phyloP scores from a whole-genome alignment of 2,888 invertebrate genomes.

The Isoperla grammatica region DNA sequence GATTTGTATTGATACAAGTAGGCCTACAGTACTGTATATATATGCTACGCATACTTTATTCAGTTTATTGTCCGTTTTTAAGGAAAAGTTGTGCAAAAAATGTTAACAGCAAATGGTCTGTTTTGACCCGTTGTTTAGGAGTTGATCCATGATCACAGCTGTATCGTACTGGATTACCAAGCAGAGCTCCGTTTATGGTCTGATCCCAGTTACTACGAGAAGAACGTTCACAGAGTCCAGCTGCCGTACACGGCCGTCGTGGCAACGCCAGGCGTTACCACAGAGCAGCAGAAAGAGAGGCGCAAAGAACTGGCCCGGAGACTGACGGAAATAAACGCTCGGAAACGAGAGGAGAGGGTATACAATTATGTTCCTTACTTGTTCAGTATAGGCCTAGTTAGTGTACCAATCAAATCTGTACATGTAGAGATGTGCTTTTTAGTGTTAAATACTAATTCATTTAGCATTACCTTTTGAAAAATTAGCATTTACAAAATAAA shows the following conservation, averaged over 20 bases:
- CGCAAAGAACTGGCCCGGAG: conserved; percentile 79
- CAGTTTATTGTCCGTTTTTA: too few species aligned
- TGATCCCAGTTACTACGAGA: conserved; percentile 72
- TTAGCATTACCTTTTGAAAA: neutral
- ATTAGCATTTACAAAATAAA: neutral
- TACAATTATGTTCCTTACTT: conserved; percentile 21
- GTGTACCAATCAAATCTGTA: neutral
- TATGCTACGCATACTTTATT: too few species aligned
- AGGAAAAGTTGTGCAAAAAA: too few species aligned
- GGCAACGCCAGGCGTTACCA: conserved; percentile 57
- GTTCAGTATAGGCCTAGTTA: too few species aligned
- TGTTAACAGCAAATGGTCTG: neutral
- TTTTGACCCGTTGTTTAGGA: conserved; percentile 52
- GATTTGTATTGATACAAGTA: too few species aligned
- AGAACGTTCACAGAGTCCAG: conserved; percentile 78
- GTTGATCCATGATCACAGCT: conserved; percentile 73
- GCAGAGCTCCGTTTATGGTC: conserved; percentile 77
- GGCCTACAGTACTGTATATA: too few species aligned
- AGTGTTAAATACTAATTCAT: neutral
- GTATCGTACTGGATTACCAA: conserved; percentile 71
- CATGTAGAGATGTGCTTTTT: neutral
- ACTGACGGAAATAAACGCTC: conserved; percentile 82
- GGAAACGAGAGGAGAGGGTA: conserved; percentile 77
- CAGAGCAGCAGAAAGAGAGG: conserved; percentile 81
- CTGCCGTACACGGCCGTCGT: conserved; percentile 68